Evolutionary conservation across 2,113 vertebrate genomes (phyloP), one percentile per base, ranked within the genome.

Genomic region (Ictalurus punctatus): DNA sequence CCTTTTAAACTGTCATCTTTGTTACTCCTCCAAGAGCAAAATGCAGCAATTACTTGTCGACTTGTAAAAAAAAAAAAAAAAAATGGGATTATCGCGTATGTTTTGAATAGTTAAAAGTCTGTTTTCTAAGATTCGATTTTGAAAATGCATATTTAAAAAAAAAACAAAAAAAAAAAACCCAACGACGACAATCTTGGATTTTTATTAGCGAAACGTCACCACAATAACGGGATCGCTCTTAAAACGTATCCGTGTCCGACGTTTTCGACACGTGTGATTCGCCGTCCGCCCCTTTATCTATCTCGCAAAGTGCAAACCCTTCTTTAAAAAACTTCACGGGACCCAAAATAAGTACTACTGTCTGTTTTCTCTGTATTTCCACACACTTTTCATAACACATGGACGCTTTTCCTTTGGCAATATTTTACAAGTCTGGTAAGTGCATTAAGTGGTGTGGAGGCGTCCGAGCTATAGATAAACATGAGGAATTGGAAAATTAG

Each of bases 401-500:
- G 23, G 23, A 52, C 6, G 6, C 76, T 7, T 80, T 48, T 30
- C 19, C 78, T 56, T 30, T 30, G 44, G 40, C 74, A 27, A 52
- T 27, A 25, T 30, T 34, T 83, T 59, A 89, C 84, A 21, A 13
- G 48, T 74, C 58, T 89, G 82, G 74, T 92, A 90, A 92, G 88
- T 87, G 86, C 83, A 85, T 59, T 86, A 78, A 91, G 90, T 80
- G 23, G 74, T 90, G 88, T 85, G 85, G 80, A 91, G 87, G 27
- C 87, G 90, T 88, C 76, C 85, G 90, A 90, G 89, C 91, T 86
- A 86, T 92, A 90, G 90, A 94, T 93, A 89, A 93, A 93, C 85
- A 73, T 56, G 37, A 90, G 86, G 88, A 86, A 58, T 56, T 92
- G 94, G 94, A 94, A 94, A 95, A 94, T 92, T 58, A 91, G 91